phyloP scores from a whole-genome alignment of 1,140 invertebrate species.

The Augochlora pura region DNA sequence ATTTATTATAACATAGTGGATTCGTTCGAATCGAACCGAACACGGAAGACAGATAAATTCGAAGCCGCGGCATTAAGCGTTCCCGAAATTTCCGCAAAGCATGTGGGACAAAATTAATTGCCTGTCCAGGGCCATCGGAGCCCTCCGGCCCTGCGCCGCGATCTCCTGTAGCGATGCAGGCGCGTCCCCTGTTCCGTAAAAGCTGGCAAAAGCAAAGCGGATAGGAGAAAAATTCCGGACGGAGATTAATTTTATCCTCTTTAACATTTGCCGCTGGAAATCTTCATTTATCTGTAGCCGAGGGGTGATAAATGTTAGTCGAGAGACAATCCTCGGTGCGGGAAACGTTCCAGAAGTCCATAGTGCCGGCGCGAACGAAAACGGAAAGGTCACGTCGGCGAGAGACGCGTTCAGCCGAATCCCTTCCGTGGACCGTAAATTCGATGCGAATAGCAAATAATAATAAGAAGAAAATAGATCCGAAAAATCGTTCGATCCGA shows the following conservation, averaged over 20 bases:
- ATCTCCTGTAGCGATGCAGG: not conserved
- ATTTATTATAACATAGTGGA: too few relatives aligned
- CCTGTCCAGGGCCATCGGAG: not conserved
- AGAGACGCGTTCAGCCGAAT: not conserved
- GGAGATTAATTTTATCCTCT: constrained; percentile 5
- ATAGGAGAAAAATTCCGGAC: not conserved
- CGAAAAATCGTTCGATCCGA: too few relatives aligned
- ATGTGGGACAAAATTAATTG: not conserved
- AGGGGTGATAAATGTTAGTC: not conserved
- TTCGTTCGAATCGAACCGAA: too few relatives aligned
- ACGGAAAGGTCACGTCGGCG: not conserved
- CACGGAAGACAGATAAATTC: too few relatives aligned
- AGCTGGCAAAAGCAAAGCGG: not conserved
- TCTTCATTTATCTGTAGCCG: not conserved
- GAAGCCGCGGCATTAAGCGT: too few relatives aligned
- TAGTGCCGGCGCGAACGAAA: not conserved
- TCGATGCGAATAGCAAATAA: too few relatives aligned
- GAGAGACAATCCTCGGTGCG: not conserved
- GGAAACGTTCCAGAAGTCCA: not conserved
- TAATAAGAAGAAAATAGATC: too few relatives aligned
- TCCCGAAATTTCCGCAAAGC: not conserved
- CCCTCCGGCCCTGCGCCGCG: not conserved
- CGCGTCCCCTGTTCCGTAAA: not conserved
- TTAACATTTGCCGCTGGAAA: not conserved
- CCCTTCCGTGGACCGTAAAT: not conserved